Percentiles rank a stretch among this genome's conserved stretches.
Evolutionary conservation across 2,888 invertebrate genomes (phyloP).

Genomic region (Melinaea marsaeus): DNA sequence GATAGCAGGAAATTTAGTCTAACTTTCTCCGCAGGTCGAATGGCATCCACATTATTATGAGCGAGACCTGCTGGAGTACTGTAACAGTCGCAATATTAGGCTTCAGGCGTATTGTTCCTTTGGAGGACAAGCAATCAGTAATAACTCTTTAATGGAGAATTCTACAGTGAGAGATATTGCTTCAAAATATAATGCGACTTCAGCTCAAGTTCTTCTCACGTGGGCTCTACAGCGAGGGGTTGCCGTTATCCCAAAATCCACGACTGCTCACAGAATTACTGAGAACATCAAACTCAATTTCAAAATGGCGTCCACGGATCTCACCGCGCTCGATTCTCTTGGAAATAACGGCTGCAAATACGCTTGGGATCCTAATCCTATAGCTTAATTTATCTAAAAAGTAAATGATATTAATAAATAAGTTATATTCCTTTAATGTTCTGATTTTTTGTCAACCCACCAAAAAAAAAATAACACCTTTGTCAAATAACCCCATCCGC

Average conservation of each 20-base stretch:
- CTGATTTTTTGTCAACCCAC: no score
- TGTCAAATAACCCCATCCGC: background rate
- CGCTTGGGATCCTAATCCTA: conserved; percentile 50
- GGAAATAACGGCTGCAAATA: conserved; percentile 44
- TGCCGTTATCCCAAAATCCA: conserved; percentile 83
- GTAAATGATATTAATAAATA: background rate
- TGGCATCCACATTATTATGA: conserved; percentile 87
- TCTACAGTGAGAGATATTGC: conserved; percentile 79
- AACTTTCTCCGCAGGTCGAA: conserved; percentile 75
- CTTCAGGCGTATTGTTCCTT: conserved; percentile 90
- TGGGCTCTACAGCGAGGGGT: conserved; percentile 88
- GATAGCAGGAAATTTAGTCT: background rate
- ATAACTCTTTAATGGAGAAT: conserved; percentile 74
- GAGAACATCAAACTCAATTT: conserved; percentile 80
- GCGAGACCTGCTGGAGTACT: conserved; percentile 79
- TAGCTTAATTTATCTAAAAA: conserved; percentile 34
- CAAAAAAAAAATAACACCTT: background rate
- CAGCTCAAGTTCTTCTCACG: conserved; percentile 83
- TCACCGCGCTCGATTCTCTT: conserved; percentile 52
- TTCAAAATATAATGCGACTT: conserved; percentile 73
- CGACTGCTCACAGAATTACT: conserved; percentile 75
- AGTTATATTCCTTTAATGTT: no score
- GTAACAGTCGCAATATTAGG: conserved; percentile 80
- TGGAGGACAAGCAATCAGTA: conserved; percentile 76
- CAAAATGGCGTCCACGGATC: conserved; percentile 72